Evolutionary conservation across 2,113 vertebrate genomes (phyloP), one percentile per base, ranked within the genome.

Genomic region (Lutjanus erythropterus): DNA sequence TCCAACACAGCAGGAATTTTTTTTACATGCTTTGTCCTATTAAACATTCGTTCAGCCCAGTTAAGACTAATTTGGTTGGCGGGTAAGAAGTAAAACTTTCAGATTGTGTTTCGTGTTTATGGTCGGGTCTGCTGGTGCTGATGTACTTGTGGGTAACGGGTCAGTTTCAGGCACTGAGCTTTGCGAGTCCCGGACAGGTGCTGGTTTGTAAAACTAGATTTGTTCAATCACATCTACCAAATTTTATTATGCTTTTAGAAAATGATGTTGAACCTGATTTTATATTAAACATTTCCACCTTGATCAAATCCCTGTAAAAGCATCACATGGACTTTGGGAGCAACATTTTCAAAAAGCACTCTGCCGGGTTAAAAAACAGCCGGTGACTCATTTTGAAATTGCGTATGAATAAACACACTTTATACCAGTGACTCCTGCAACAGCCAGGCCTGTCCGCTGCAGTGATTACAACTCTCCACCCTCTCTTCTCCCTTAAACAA

Each of bases 381-480:
- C n/a, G 10, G 47, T 55, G 81, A 74, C 59, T 78, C 64, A 56
- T 53, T 76, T 5, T 53, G 31, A 88, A 80, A 67, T 42, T 19
- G 31, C 18, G 1, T 58, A 65, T 66, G 59, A 62, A 71, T 53
- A 75, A 86, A 80, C 75, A 80, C 29, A 44, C 31, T 16, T 15
- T 47, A 16, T 15, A 31, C n/a, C 5, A 5, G 15, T 18, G n/a
- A 47, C 56, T 65, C 12, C 41, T 31, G 31, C 15, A 46, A 52
- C 33, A 35, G 23, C 65, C 59, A 10, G 49, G 50, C 52, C 47
- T 66, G 35, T 67, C 49, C 29, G 0, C 21, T 7, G 64, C 52
- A 23, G 60, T 81, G 66, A 86, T 85, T 86, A 87, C 69, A 71
- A 44, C n/a, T 77, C 75, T 7, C 44, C 1, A 9, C 31, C 50